These are phyloP conservation scores for Elegia similella DNA, from an alignment of 2,888 invertebrate genomes.

Conservation along the genomic window DNA sequence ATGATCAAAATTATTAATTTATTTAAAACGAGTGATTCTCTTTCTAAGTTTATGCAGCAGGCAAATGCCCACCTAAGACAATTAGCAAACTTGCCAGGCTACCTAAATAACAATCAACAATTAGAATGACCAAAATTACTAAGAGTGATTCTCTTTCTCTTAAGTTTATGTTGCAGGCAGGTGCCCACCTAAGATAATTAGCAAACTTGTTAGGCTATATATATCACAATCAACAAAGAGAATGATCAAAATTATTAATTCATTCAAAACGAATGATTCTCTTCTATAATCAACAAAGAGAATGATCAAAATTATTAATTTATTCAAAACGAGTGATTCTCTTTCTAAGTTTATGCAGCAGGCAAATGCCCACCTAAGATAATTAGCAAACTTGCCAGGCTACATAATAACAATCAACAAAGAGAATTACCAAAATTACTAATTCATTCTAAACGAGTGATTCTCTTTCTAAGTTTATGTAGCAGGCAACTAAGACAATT, in stretches of 20 bases:
- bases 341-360: constrained; percentile 26
- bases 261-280: neutral
- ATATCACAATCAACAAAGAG: no score
- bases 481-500: constrained; percentile 39
- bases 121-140: neutral
- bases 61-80: constrained; percentile 34
- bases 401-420: no score
- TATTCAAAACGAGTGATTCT: neutral
- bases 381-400: constrained; percentile 45
- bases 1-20: neutral
- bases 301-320: neutral
- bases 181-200: constrained; percentile 39
- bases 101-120: no score
- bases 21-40: neutral
- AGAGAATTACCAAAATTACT: neutral
- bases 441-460: neutral
- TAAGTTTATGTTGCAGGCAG: constrained; percentile 30
- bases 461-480: constrained; percentile 20
- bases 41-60: constrained; percentile 27
- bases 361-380: constrained; percentile 33
- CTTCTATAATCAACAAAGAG: neutral
- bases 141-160: neutral
- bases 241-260: neutral
- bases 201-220: constrained; percentile 42
- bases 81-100: constrained; percentile 44